phyloP scores from a whole-genome alignment of 92 coral and sea anemone genomes.

The Palythoa grandis region DNA sequence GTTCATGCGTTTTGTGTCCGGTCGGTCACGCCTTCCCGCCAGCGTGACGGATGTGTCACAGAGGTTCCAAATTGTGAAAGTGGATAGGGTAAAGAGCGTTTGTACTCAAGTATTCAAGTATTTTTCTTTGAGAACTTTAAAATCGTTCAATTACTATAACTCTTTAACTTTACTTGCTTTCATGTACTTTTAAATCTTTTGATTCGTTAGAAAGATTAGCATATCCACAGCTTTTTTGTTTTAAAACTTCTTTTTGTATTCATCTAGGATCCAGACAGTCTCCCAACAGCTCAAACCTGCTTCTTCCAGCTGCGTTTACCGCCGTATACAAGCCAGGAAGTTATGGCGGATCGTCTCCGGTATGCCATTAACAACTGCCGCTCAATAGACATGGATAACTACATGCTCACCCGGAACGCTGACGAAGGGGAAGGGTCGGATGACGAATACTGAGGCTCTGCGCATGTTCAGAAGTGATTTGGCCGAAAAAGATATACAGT shows the following conservation, averaged over 20 bases:
- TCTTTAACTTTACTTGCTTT: not conserved
- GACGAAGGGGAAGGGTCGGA: constrained; percentile 78
- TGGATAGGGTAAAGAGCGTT: constrained; percentile 69
- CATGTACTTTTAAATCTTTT: not conserved
- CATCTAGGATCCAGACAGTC: constrained; percentile 74
- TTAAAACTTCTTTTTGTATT: not conserved
- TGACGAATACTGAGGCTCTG: constrained; percentile 52
- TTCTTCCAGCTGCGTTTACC: constrained; percentile 91
- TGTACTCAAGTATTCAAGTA: no score
- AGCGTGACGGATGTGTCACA: constrained; percentile 80
- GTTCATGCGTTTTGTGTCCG: constrained; percentile 91
- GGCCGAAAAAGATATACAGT: no score
- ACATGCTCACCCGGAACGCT: constrained; percentile 85
- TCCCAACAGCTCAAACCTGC: constrained; percentile 90
- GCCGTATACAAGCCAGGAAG: constrained; percentile 75
- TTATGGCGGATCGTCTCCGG: constrained; percentile 78
- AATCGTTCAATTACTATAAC: not conserved
- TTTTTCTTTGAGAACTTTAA: no score
- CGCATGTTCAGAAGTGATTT: not conserved
- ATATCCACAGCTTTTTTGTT: no score
- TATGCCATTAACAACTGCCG: constrained; percentile 93
- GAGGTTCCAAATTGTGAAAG: constrained; percentile 86
- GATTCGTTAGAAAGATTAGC: not conserved
- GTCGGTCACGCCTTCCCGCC: constrained; percentile 88
- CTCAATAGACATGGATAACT: constrained; percentile 87